Percentiles rank a stretch among this genome's conserved stretches.
phyloP scores from a whole-genome alignment of 2,113 vertebrate species.

The Elgaria multicarinata region DNA sequence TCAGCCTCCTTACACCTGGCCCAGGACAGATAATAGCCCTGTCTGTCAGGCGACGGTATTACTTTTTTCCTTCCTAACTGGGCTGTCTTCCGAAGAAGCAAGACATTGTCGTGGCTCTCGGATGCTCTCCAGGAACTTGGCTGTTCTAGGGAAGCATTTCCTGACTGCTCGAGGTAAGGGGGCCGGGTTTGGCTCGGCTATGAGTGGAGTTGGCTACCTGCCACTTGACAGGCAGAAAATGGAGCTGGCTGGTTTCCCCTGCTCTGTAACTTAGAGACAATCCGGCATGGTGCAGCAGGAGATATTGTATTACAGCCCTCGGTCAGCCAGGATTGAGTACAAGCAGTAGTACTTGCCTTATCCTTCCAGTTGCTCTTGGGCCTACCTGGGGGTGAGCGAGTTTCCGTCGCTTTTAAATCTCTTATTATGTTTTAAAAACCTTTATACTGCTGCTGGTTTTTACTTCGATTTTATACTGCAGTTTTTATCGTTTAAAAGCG shows the following conservation, averaged over 20 bases:
- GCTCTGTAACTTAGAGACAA: conserved; percentile 54
- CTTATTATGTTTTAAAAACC: no score
- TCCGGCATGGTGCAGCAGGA: background rate
- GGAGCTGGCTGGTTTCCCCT: conserved; percentile 58
- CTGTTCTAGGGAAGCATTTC: conserved; percentile 57
- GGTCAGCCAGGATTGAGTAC: background rate
- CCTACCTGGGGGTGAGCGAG: no score
- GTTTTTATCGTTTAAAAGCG: no score
- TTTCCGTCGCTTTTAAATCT: no score
- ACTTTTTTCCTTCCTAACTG: background rate
- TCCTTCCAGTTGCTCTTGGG: background rate
- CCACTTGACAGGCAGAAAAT: conserved; percentile 69
- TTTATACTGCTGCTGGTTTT: no score
- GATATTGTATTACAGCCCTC: background rate
- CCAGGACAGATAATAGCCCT: background rate
- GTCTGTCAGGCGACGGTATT: fast-evolving
- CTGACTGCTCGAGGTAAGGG: conserved; percentile 64
- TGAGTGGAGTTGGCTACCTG: conserved; percentile 61
- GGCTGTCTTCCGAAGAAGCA: background rate
- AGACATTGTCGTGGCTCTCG: background rate
- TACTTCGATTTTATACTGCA: no score
- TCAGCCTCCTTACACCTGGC: background rate
- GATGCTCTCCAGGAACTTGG: conserved; percentile 76
- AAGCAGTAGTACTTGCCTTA: background rate
- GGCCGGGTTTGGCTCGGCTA: conserved; percentile 68